Conservation (phyloP, 2,888 invertebrate genomes). For the Cyrtodaria siliqua region DNA sequence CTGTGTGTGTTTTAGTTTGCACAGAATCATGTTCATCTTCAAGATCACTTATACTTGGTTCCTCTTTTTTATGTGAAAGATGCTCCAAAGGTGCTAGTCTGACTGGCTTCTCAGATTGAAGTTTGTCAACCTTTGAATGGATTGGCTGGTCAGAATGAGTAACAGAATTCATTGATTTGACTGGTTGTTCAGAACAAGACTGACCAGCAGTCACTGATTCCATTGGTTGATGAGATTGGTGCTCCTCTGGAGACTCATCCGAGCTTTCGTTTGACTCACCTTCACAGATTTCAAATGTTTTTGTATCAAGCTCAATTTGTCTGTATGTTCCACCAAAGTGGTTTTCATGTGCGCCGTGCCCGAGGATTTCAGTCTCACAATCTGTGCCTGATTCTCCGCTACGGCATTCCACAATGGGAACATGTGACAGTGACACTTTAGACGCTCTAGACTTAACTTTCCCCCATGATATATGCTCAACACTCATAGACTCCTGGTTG, state of each 20-base stretch:
- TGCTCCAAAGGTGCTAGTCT: too few relatives aligned
- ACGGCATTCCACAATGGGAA: constrained; percentile 59
- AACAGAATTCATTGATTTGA: too few relatives aligned
- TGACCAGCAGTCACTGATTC: too few relatives aligned
- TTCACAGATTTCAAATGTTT: constrained; percentile 6
- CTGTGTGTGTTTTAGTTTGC: too few relatives aligned
- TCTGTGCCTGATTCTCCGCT: constrained; percentile 31
- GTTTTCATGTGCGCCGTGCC: constrained; percentile 2
- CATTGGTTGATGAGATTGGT: too few relatives aligned
- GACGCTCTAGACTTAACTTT: constrained; percentile 16
- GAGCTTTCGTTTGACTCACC: neutral
- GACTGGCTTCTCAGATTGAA: too few relatives aligned
- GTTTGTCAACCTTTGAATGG: too few relatives aligned
- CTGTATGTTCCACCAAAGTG: constrained; percentile 20
- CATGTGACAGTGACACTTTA: constrained; percentile 42
- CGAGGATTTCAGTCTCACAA: constrained; percentile 16
- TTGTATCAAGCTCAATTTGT: neutral
- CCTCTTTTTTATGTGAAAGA: neutral
- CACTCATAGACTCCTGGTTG: constrained; percentile 34
- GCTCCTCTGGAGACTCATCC: neutral
- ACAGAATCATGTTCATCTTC: constrained; percentile 28
- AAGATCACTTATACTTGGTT: constrained; percentile 47
- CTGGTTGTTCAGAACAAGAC: too few relatives aligned
- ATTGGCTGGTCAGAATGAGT: too few relatives aligned
- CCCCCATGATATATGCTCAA: constrained; percentile 42